These are phyloP conservation scores for Lasiurus borealis DNA, from an alignment of 2,113 vertebrate genomes.

Conservation along the genomic window DNA sequence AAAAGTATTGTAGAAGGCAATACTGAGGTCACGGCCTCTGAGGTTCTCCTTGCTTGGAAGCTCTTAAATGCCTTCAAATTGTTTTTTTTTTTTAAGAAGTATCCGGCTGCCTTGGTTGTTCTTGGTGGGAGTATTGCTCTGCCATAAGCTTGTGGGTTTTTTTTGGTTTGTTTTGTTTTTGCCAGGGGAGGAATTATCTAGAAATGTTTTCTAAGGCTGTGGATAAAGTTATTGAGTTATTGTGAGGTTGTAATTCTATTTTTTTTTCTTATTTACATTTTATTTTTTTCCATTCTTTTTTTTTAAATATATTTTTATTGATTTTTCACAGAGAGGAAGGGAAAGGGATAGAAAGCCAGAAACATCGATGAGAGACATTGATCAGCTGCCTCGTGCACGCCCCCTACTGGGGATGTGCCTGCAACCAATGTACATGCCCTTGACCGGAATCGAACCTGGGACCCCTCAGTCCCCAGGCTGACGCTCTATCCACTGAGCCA, in stretches of 20 bases:
- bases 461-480: no score
- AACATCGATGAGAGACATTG: no score
- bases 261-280: no score
- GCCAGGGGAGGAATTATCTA: not conserved
- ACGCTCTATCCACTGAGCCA: no score
- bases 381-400: no score
- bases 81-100: not conserved
- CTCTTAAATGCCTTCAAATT: constrained; percentile 1
- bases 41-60: not conserved
- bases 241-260: not conserved
- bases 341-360: no score
- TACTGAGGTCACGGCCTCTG: not conserved
- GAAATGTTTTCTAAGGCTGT: not conserved
- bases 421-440: no score
- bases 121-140: not conserved
- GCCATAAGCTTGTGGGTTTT: not conserved
- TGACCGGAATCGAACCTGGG: no score
- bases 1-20: not conserved
- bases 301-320: no score
- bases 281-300: no score
- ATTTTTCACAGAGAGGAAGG: no score
- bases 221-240: not conserved
- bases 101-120: not conserved
- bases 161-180: not conserved
- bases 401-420: no score